phyloP scores from a whole-genome alignment of 2,113 vertebrate species.

The Mesitornis unicolor region DNA sequence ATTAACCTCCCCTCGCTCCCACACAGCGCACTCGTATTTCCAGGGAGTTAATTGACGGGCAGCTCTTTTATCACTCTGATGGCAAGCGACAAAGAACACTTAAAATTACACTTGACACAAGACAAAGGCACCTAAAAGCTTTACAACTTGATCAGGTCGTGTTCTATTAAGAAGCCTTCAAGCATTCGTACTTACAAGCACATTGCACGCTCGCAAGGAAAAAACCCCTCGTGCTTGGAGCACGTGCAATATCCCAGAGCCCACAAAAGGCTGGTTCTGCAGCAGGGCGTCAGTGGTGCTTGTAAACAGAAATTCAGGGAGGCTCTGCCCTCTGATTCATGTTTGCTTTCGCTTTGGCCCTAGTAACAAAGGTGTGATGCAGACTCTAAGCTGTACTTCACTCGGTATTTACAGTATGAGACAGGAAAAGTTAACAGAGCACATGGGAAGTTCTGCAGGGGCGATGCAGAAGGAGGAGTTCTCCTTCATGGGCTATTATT shows the following conservation, averaged over 20 bases:
- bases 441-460: background rate
- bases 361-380: background rate
- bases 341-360: slow-evolving; percentile 24
- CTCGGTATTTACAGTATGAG: background rate
- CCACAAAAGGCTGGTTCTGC: background rate
- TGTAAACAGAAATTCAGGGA: background rate
- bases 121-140: slow-evolving; percentile 59
- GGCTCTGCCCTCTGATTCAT: background rate
- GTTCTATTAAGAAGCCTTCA: background rate
- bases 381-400: background rate
- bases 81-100: slow-evolving; percentile 4
- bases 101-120: background rate
- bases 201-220: background rate
- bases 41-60: background rate
- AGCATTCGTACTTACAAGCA: background rate
- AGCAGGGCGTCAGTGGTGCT: background rate
- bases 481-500: background rate
- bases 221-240: background rate
- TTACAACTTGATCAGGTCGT: background rate
- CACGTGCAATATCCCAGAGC: background rate
- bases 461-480: background rate
- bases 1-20: background rate
- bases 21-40: background rate
- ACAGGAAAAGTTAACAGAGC: background rate
- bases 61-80: background rate